Evolutionary conservation across 1,140 invertebrate genomes (phyloP).

Genomic region (Atta texana): DNA sequence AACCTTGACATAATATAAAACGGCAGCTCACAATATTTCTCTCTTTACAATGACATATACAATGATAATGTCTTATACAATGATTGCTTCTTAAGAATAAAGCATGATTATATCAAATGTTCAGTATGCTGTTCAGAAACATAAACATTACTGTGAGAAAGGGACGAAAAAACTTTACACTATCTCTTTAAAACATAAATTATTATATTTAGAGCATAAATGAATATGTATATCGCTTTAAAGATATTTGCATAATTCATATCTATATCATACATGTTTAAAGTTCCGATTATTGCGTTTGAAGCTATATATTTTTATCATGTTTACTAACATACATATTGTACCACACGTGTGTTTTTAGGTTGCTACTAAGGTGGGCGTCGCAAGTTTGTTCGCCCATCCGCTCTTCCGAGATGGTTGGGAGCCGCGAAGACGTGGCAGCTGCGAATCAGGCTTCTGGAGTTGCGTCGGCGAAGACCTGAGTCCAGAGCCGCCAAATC

Average conservation of each 20-base stretch:
- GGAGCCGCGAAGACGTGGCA: conserved; percentile 90
- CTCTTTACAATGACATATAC: no score
- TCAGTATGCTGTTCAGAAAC: no score
- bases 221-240: no score
- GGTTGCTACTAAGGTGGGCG: conserved; percentile 84
- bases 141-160: no score
- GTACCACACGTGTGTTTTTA: conserved; percentile 58
- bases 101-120: no score
- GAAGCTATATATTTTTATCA: background rate
- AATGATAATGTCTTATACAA: no score
- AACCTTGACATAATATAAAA: background rate
- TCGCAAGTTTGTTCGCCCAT: conserved; percentile 85
- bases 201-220: no score
- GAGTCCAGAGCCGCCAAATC: conserved; percentile 85
- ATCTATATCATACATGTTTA: background rate
- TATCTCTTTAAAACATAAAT: no score
- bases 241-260: no score
- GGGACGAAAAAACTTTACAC: no score
- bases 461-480: conserved; percentile 92
- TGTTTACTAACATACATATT: background rate
- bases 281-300: background rate
- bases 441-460: conserved; percentile 95
- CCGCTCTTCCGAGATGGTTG: conserved; percentile 86
- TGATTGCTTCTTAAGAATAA: no score
- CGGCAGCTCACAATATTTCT: no score